Conservation (phyloP, 2,797 vertebrate genomes). For the Gambusia yucatana region DNA sequence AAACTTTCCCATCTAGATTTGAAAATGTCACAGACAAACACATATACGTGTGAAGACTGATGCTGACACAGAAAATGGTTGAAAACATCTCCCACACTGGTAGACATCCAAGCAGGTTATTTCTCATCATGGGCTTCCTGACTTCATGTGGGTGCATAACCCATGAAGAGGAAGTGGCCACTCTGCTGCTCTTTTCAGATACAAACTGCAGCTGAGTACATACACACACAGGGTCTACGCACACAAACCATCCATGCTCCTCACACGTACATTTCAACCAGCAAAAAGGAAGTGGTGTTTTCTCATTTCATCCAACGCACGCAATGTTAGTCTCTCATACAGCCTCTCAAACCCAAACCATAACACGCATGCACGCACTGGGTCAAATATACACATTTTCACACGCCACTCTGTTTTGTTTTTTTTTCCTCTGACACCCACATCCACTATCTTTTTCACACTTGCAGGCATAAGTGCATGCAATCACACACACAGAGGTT, state of each 20-base stretch:
- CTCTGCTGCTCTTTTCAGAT: slow-evolving; percentile 52
- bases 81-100: not conserved
- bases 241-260: slow-evolving; percentile 45
- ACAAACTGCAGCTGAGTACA: slow-evolving; percentile 67
- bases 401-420: slow-evolving; percentile 45
- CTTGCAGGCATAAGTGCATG: slow-evolving; percentile 40
- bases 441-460: slow-evolving; percentile 49
- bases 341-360: slow-evolving; percentile 57
- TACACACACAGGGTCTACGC: slow-evolving; percentile 44
- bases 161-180: slow-evolving; percentile 68
- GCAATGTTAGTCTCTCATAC: slow-evolving; percentile 62
- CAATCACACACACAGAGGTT: slow-evolving; percentile 17
- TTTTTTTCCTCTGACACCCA: slow-evolving; percentile 34
- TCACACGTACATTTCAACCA: slow-evolving; percentile 63
- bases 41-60: not conserved
- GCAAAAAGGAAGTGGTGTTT: slow-evolving; percentile 76
- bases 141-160: slow-evolving; percentile 28
- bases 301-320: slow-evolving; percentile 67
- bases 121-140: slow-evolving; percentile 66
- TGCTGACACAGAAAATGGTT: slow-evolving; percentile 4
- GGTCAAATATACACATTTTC: slow-evolving; percentile 53
- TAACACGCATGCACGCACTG: slow-evolving; percentile 48
- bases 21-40: slow-evolving; percentile 10
- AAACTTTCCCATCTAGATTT: not conserved
- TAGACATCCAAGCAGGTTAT: slow-evolving; percentile 38